These are phyloP conservation scores for Liodrosophila aerea DNA, from an alignment of 2,888 invertebrate species.

Conservation along the genomic window DNA sequence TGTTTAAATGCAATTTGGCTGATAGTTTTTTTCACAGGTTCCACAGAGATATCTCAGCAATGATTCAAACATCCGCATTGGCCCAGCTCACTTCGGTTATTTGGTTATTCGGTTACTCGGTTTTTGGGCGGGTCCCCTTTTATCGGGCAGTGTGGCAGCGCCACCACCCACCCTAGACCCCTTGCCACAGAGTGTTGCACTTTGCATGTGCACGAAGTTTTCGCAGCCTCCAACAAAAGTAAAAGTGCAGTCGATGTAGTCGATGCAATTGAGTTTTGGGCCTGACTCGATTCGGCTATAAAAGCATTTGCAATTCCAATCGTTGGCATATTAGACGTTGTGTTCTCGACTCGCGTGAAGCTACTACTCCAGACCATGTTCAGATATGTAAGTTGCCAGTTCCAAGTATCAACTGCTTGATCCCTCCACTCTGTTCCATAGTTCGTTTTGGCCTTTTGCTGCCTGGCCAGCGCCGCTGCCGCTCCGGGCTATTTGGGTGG, in stretches of 20 bases:
- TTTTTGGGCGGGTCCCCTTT: slow-evolving; percentile 40
- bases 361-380: slow-evolving; percentile 60
- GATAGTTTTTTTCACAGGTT: slow-evolving; percentile 36
- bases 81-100: background rate
- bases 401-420: background rate
- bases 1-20: slow-evolving; percentile 38
- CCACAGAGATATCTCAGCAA: slow-evolving; percentile 25
- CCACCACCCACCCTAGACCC: background rate
- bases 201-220: slow-evolving; percentile 53
- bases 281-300: slow-evolving; percentile 59
- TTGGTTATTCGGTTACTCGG: background rate
- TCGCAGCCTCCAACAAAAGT: slow-evolving; percentile 62
- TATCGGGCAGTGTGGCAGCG: slow-evolving; percentile 1
- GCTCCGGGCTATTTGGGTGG: slow-evolving; percentile 80
- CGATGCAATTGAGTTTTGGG: slow-evolving; percentile 43
- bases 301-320: slow-evolving; percentile 58
- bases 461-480: slow-evolving; percentile 77
- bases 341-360: slow-evolving; percentile 65
- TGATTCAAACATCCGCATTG: slow-evolving; percentile 53
- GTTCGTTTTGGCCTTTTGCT: slow-evolving; percentile 72
- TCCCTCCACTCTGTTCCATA: slow-evolving; percentile 17
- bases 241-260: slow-evolving; percentile 61
- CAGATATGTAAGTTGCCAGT: slow-evolving; percentile 72
- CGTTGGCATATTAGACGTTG: slow-evolving; percentile 62
- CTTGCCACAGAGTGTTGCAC: slow-evolving; percentile 28